Evolutionary conservation across 2,888 invertebrate genomes (phyloP).

Genomic region (Diachrysia chrysitis): DNA sequence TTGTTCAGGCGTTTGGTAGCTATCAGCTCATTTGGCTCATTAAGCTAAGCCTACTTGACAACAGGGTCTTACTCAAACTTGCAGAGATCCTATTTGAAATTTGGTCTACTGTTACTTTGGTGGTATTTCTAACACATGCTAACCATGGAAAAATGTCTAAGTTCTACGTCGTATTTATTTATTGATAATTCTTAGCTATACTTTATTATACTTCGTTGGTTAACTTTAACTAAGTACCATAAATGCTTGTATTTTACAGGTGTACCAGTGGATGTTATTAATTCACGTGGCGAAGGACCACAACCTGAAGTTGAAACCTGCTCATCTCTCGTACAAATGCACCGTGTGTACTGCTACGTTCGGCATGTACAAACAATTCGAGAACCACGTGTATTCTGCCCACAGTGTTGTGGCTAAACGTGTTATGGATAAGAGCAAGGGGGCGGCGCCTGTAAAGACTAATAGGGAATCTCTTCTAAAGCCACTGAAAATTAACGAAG

Average conservation of each 20-base stretch:
- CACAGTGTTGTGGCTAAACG: constrained; percentile 97
- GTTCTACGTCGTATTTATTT: not conserved
- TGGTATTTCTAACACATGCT: no score
- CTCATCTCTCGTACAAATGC: constrained; percentile 98
- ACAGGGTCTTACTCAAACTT: no score
- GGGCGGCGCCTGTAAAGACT: constrained; percentile 65
- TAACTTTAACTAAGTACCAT: constrained; percentile 9
- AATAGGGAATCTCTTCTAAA: constrained; percentile 87
- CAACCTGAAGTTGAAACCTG: constrained; percentile 96
- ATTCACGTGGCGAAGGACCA: constrained; percentile 98
- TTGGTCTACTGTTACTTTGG: no score
- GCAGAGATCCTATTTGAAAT: no score
- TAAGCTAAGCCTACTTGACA: no score
- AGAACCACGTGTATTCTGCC: constrained; percentile 97
- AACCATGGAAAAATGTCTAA: no score
- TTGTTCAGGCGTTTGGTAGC: no score
- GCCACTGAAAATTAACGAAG: constrained; percentile 95
- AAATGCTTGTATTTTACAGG: constrained; percentile 85
- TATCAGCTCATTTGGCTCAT: no score
- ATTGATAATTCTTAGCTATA: constrained; percentile 3
- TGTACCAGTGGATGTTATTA: constrained; percentile 97
- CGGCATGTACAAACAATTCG: constrained; percentile 98
- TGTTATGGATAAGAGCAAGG: constrained; percentile 80
- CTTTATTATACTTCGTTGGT: not conserved
- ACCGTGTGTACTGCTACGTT: constrained; percentile 98